A percentile compares a stretch with the other conserved stretches of the same genome.
phyloP scores from a whole-genome alignment of 2,888 invertebrate species.

The Blera fallax region DNA sequence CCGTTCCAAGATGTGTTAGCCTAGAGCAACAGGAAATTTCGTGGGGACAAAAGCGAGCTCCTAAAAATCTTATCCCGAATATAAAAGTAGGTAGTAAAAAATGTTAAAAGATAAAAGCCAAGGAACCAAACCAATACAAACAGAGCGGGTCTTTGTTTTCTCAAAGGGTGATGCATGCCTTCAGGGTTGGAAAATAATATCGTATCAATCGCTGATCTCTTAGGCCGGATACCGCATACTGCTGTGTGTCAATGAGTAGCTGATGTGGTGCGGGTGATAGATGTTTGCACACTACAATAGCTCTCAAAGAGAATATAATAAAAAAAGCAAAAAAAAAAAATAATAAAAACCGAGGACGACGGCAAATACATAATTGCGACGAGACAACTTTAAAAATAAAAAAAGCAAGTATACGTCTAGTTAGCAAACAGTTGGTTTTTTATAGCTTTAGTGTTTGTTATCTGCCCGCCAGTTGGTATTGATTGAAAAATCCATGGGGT shows the following conservation, averaged over 20 bases:
- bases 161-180: slow-evolving; percentile 7
- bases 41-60: slow-evolving; percentile 39
- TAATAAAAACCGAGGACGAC: not conserved
- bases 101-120: not conserved
- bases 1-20: slow-evolving; percentile 51
- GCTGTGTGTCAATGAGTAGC: slow-evolving; percentile 35
- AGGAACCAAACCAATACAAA: slow-evolving; percentile 1
- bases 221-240: slow-evolving; percentile 45
- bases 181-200: not conserved
- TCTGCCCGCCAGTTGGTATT: slow-evolving; percentile 26
- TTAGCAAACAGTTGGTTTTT: slow-evolving; percentile 18
- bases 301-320: slow-evolving; percentile 7
- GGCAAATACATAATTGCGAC: slow-evolving; percentile 57
- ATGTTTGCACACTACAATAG: slow-evolving; percentile 29
- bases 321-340: not conserved
- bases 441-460: not conserved
- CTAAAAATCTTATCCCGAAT: not conserved
- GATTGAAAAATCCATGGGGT: slow-evolving; percentile 14
- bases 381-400: slow-evolving; percentile 44
- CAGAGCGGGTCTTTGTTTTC: not conserved
- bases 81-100: not conserved
- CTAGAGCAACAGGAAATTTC: slow-evolving; percentile 67
- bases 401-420: slow-evolving; percentile 46
- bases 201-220: slow-evolving; percentile 20
- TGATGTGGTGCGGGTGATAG: slow-evolving; percentile 43